phyloP scores from a whole-genome alignment of 1,140 invertebrate species.

The Diorhabda sublineata region DNA sequence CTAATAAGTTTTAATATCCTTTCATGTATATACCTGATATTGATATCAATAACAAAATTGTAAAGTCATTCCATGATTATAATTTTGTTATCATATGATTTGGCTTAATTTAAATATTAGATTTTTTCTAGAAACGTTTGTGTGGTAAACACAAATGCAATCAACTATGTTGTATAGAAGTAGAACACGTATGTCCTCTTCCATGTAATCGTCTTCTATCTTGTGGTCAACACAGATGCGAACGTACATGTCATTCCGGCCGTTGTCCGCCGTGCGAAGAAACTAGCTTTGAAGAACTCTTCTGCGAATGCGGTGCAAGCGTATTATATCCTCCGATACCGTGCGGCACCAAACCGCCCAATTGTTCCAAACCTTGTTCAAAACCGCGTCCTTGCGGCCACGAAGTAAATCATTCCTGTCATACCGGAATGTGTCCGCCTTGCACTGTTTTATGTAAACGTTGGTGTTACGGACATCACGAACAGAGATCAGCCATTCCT shows the following conservation, averaged over 20 bases:
- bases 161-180: constrained; percentile 77
- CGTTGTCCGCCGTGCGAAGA: constrained; percentile 79
- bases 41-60: no score
- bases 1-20: no score
- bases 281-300: constrained; percentile 81
- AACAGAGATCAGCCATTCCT: constrained; percentile 82
- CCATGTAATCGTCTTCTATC: constrained; percentile 75
- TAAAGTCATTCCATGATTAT: no score
- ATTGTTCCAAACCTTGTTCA: constrained; percentile 73
- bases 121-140: constrained; percentile 58
- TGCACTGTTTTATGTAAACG: constrained; percentile 73
- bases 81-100: no score
- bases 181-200: constrained; percentile 80
- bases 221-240: constrained; percentile 86
- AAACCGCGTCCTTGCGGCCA: constrained; percentile 78
- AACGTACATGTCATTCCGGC: constrained; percentile 82
- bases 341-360: constrained; percentile 81
- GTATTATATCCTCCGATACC: constrained; percentile 85
- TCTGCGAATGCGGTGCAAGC: constrained; percentile 84
- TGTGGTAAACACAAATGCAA: constrained; percentile 90
- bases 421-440: constrained; percentile 82
- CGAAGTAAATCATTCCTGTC: constrained; percentile 73
- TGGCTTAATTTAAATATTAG: no score
- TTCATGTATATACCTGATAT: no score
- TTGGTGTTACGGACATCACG: constrained; percentile 85